phyloP scores from a whole-genome alignment of 2,888 invertebrate species.

The Desoria tigrina region DNA sequence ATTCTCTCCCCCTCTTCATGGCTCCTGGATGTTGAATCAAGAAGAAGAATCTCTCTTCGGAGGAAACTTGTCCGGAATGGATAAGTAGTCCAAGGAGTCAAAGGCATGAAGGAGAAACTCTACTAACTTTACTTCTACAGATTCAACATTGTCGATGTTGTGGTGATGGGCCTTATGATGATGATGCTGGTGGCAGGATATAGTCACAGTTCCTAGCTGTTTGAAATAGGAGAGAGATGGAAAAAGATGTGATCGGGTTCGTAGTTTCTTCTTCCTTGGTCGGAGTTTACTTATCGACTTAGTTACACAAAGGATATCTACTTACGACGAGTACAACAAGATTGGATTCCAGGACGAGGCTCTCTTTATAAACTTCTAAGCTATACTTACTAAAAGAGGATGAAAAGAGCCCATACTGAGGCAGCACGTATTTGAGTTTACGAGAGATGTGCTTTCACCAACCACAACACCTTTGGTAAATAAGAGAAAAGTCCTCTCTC shows the following conservation, averaged over 20 bases:
- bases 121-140: too few relatives aligned
- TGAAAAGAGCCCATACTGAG: neutral
- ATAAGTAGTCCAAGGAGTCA: conserved; percentile 30
- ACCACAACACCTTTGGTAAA: neutral
- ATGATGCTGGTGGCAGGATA: too few relatives aligned
- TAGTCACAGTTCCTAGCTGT: too few relatives aligned
- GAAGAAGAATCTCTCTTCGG: conserved; percentile 30
- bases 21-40: conserved; percentile 32
- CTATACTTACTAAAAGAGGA: too few relatives aligned
- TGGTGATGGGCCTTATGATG: too few relatives aligned
- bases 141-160: too few relatives aligned
- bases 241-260: conserved; percentile 16
- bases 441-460: neutral
- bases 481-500: neutral
- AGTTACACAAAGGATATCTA: conserved; percentile 12
- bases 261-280: conserved; percentile 3
- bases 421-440: neutral
- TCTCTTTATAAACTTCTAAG: neutral
- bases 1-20: neutral
- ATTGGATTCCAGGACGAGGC: conserved; percentile 1
- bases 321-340: neutral
- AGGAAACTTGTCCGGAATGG: conserved; percentile 27
- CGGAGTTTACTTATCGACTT: conserved; percentile 20
- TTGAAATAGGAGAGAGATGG: neutral
- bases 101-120: too few relatives aligned